Base-by-base conservation (phyloP, 2,797 vertebrate genomes). In the Hydrolagus colliei region DNA sequence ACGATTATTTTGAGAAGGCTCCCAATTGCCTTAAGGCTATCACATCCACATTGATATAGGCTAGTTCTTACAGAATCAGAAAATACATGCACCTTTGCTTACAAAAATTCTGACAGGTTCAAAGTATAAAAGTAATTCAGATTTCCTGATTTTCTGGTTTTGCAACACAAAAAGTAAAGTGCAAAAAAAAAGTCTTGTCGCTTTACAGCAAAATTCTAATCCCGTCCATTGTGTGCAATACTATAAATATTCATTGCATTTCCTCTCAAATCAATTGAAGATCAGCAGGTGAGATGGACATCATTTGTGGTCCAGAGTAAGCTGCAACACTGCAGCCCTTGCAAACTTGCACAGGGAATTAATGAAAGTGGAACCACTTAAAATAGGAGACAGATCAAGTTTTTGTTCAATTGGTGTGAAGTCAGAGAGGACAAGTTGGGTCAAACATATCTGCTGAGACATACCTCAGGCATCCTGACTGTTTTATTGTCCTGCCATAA, bases 401-500 rank as follows among this genome's bases (percentile, higher is more conserved):
- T 78, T 18, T 27, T 27, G 27, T 27, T 27, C 27, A 27, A 27
- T 27, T 62, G 61, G 76, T 10, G 61, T 22, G n/a, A 6, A 78
- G 22, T 10, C 59, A 2, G 62, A 14, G 27, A 80, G 22, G 9
- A 2, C 14, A 65, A 68, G 78, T 68, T 82, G 78, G 27, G 18
- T 67, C 63, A 67, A 20, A 67, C 8, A 16, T 14, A 62, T 32
- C 67, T 67, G 27, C 78, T 16, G 61, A 65, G 78, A 82, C 78
- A 18, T 82, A 82, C 78, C 78, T 82, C 4, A 16, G n/a, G 18
- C 78, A 82, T 82, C 78, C 78, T 82, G 78, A 16, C 67, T 82
- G 78, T 82, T 82, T 82, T 82, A 63, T 63, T 82, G 27, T 82
- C 78, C 78, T 68, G 63, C 78, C 78, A 65, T 65, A 80, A 65